Evolutionary conservation across 2,797 vertebrate genomes (phyloP), one percentile per base, ranked within the genome.

Genomic region (Philypnodon macrostomus): DNA sequence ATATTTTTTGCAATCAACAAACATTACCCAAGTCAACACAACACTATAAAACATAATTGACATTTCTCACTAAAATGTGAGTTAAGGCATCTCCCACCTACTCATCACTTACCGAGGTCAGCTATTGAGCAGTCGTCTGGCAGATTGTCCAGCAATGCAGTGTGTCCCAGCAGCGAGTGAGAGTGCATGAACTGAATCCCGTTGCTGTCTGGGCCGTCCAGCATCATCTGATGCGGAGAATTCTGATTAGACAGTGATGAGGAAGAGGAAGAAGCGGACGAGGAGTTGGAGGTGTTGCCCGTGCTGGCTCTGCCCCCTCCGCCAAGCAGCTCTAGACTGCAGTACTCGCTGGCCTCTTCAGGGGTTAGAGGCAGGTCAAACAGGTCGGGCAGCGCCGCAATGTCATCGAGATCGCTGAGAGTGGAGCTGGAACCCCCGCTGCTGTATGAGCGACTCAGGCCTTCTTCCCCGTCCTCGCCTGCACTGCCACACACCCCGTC

Each of bases 341-440:
- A 94, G 84, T 93, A 94, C 58, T 91, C 84, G 75, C 86, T 89
- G 65, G 89, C 84, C 72, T 92, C 92, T 0, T 94, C 92, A 0
- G 93, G 93, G 23, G 92, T 94, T 54, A 96, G 87, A 0, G 94
- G 94, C 55, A 96, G 87, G 84, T 95, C 93, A 0, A 95, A 94
- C 13, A 96, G 88, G 7, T 96, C 92, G 0, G 93, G 92, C 44
- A 96, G 82, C 0, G 89, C 83, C 2, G 92, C 91, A 1, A 95
- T 93, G 81, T 95, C 93, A 0, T 96, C 94, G 32, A 95, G 87
- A 73, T 96, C 93, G 0, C 93, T 94, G 52, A 95, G 83, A 12
- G 89, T 89, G 1, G 92, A 90, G 82, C 89, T 93, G 58, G 92
- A 88, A 0, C 91, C 91, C 1, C 90, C 91, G 30, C 87, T 91